Percentiles rank a stretch among this genome's conserved stretches.
These are phyloP conservation scores for Sebastes goodei DNA, from an alignment of 2,797 vertebrate species.

Conservation along the genomic window DNA sequence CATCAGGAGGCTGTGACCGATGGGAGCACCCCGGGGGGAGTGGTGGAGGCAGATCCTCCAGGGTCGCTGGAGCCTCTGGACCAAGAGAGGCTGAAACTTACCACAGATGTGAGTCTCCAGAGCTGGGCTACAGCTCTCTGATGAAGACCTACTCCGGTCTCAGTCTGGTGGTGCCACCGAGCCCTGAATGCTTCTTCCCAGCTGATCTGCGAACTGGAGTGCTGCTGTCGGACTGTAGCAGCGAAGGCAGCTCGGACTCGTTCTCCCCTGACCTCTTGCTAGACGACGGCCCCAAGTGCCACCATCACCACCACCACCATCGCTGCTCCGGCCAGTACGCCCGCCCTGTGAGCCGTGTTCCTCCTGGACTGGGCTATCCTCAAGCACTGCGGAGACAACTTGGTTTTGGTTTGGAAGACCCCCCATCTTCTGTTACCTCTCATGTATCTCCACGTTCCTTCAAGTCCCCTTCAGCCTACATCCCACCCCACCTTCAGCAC, in stretches of 20 bases:
- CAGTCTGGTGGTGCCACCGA: constrained; percentile 84
- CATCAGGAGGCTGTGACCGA: constrained; percentile 82
- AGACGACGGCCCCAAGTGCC: constrained; percentile 89
- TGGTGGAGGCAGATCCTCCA: constrained; percentile 67
- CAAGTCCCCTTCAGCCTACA: constrained; percentile 82
- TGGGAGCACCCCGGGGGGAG: constrained; percentile 78
- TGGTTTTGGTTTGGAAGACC: constrained; percentile 86
- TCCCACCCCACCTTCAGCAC: constrained; percentile 84
- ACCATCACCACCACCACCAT: constrained; percentile 81
- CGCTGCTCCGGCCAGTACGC: constrained; percentile 50
- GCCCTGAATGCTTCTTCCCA: constrained; percentile 87
- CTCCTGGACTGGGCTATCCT: constrained; percentile 45
- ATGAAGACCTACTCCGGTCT: constrained; percentile 88
- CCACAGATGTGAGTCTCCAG: constrained; percentile 90
- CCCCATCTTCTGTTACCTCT: constrained; percentile 74
- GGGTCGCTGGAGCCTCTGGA: constrained; percentile 39
- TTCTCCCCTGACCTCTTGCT: constrained; percentile 90
- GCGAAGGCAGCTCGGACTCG: constrained; percentile 91
- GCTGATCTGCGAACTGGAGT: constrained; percentile 86
- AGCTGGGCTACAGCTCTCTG: constrained; percentile 89
- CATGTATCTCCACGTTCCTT: constrained; percentile 62
- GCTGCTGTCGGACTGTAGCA: constrained; percentile 91
- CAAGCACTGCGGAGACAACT: constrained; percentile 82
- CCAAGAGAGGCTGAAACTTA: constrained; percentile 84
- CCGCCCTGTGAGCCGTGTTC: constrained; percentile 12